Base-by-base conservation (phyloP, 1,140 invertebrate genomes). In the Meloidogyne floridensis region DNA sequence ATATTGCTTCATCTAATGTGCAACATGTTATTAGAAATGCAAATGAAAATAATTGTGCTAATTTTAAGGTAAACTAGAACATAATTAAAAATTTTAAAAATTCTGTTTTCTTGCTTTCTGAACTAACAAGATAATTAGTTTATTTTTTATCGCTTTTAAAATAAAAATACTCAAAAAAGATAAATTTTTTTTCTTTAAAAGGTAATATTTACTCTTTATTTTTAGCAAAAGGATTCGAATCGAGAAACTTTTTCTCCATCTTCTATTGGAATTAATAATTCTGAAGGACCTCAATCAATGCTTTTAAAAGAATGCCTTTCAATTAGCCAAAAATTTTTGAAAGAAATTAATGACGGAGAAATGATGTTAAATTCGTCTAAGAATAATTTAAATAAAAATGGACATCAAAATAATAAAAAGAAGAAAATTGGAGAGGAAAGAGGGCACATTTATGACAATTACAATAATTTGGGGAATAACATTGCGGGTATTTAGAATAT, bases 311-410 rank as follows among this genome's bases (percentile, higher is more conserved):
- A 79, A 71, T 79, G 77, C 42, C 65, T 79, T 43, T 71, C 53
- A 43, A 43, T 79, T 42, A 79, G 77, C 20, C 77, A 79, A 51
- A 79, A 79, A 53, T 79, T 79, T 47, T 53, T 79, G 20, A 79
- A 43, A 72, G 77, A 79, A 51, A 79, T 79, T 20, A 79, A 69
- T 53, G 72, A 79, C 15, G 32, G 18, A n/a, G 77, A 79, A 65
- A 69, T n/a, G 11, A 59, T 13, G 15, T 0, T 18, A 65, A 76
- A 20, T 77, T 59, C 0, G 47, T 77, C 75, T 54, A 76, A 76
- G 56, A 77, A 56, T 65, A 8, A 32, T 77, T 76, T 76, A 54
- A 20, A 53, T 75, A 4, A 32, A 15, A 15, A 56, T 18, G 13
- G 51, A 32, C 32, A 43, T 15, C 32, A 15, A 51, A 51, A 9